Percentiles rank a stretch among this genome's conserved stretches.
Conservation (phyloP, 2,113 vertebrate species). For the Aleadryas rufinucha region DNA sequence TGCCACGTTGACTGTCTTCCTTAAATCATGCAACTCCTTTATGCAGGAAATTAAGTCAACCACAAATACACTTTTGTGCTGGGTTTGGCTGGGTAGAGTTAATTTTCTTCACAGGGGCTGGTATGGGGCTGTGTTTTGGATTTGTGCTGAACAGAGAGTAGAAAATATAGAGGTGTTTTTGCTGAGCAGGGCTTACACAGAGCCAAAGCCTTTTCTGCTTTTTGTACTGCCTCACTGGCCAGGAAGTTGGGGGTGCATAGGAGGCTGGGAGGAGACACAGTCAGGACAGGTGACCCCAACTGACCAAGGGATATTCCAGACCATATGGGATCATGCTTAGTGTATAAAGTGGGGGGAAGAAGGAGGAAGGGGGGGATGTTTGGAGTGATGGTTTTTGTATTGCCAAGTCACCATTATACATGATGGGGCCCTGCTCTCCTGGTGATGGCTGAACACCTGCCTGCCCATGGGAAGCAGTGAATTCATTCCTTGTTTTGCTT, state of each 20-base stretch:
- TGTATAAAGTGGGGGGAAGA: neutral
- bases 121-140: neutral
- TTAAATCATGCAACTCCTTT: neutral
- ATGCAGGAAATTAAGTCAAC: neutral
- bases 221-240: neutral
- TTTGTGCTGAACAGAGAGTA: neutral
- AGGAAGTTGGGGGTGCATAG: neutral
- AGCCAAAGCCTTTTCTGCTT: neutral
- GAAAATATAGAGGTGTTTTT: neutral
- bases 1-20: neutral
- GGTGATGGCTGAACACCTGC: neutral
- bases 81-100: neutral
- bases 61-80: neutral
- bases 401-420: neutral
- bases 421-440: neutral
- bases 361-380: neutral
- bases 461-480: neutral
- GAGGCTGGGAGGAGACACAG: neutral
- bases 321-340: neutral
- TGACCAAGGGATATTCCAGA: neutral
- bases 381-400: neutral
- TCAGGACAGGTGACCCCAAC: neutral
- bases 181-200: neutral
- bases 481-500: neutral
- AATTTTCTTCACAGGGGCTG: neutral